Evolutionary conservation across 2,113 vertebrate species (phyloP).

Genomic region (Elgaria multicarinata): DNA sequence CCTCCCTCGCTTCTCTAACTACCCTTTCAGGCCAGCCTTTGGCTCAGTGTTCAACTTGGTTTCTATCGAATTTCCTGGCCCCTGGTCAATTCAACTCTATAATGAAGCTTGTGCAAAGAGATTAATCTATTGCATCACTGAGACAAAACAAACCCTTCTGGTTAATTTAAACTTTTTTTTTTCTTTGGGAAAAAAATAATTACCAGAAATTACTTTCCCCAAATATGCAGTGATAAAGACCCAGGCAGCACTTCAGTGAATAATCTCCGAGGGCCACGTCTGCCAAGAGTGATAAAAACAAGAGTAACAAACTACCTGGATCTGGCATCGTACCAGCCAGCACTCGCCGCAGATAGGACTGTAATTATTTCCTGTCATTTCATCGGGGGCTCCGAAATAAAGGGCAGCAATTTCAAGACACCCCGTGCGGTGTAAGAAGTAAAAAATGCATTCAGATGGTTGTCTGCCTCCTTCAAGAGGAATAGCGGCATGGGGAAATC

Average conservation of each 20-base stretch:
- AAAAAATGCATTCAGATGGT: slow-evolving; percentile 57
- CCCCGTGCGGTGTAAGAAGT: slow-evolving; percentile 55
- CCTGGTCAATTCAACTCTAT: slow-evolving; percentile 4
- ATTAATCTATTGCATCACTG: slow-evolving; percentile 49
- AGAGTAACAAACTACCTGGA: slow-evolving; percentile 67
- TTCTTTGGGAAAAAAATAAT: slow-evolving; percentile 44
- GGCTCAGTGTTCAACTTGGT: neutral
- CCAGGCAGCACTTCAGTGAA: slow-evolving; percentile 44
- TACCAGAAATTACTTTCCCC: slow-evolving; percentile 41
- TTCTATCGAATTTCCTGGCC: neutral
- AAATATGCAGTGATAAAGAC: slow-evolving; percentile 61
- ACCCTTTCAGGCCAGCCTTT: neutral
- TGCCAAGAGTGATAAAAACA: slow-evolving; percentile 67
- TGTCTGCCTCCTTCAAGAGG: slow-evolving; percentile 51
- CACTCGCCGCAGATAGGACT: slow-evolving; percentile 58
- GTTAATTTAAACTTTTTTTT: slow-evolving; percentile 60
- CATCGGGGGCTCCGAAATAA: slow-evolving; percentile 39
- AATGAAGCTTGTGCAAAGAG: slow-evolving; percentile 1
- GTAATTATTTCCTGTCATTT: slow-evolving; percentile 65
- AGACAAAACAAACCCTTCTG: slow-evolving; percentile 59
- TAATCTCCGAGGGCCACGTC: slow-evolving; percentile 59
- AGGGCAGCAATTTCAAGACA: slow-evolving; percentile 61
- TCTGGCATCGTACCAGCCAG: slow-evolving; percentile 53
- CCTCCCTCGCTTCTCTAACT: neutral
- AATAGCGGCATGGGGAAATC: slow-evolving; percentile 52